A percentile compares a stretch with the other conserved stretches of the same genome.
Evolutionary conservation across 2,888 invertebrate genomes (phyloP).

Genomic region (Lasioglossum lativentre): DNA sequence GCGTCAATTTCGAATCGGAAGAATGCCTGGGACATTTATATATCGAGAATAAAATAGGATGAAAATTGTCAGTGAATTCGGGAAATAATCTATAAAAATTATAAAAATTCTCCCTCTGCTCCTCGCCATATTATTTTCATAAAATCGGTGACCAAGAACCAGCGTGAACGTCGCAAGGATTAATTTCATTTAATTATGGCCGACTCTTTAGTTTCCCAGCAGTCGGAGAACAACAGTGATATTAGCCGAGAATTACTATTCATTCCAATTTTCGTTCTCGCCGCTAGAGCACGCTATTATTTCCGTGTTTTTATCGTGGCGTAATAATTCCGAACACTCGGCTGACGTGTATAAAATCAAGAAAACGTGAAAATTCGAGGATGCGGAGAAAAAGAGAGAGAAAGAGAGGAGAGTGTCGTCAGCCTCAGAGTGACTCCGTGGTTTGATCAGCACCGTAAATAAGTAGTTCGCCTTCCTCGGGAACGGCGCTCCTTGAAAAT

Average conservation of each 20-base stretch:
- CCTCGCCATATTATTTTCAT: too few relatives aligned
- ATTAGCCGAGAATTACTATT: not conserved
- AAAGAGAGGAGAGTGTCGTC: not conserved
- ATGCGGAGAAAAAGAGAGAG: not conserved
- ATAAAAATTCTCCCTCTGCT: too few relatives aligned
- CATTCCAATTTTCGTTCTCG: not conserved
- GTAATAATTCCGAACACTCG: conserved; percentile 12
- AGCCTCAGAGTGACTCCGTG: conserved; percentile 30
- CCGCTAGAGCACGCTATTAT: not conserved
- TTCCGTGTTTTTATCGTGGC: not conserved
- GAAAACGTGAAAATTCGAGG: conserved; percentile 19
- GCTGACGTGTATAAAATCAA: conserved; percentile 7
- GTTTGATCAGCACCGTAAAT: conserved; percentile 43
- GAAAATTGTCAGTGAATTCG: too few relatives aligned
- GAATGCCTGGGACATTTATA: too few relatives aligned
- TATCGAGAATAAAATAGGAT: too few relatives aligned
- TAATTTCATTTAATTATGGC: not conserved
- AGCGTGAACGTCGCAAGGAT: not conserved
- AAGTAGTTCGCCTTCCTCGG: conserved; percentile 22
- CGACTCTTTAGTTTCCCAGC: not conserved
- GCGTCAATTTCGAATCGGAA: too few relatives aligned
- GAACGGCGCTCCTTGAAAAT: conserved; percentile 28
- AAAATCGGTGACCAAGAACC: too few relatives aligned
- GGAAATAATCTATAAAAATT: too few relatives aligned
- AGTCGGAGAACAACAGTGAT: not conserved